These are phyloP conservation scores for Mythimna ferrago DNA, from an alignment of 2,888 invertebrate species.

Conservation along the genomic window DNA sequence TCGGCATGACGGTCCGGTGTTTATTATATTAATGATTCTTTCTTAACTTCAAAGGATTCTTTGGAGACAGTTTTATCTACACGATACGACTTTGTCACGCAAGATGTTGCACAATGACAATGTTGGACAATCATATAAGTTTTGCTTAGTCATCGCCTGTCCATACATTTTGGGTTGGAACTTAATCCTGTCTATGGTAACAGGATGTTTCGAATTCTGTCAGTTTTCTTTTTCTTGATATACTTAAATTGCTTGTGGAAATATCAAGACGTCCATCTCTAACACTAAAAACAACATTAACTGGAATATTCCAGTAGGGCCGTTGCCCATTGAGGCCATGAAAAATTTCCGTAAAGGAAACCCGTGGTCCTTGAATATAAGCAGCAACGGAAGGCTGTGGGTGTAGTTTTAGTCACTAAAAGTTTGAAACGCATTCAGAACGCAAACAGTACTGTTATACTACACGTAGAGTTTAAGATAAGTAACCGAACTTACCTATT, in stretches of 20 bases:
- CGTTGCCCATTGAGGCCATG: no score
- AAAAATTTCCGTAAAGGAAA: no score
- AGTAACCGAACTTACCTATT: not conserved
- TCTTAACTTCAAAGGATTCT: conserved; percentile 82
- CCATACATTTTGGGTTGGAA: conserved; percentile 85
- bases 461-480: not conserved
- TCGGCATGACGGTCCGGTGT: conserved; percentile 78
- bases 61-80: conserved; percentile 86
- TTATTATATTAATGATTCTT: conserved; percentile 87
- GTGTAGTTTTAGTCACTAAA: no score
- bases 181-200: conserved; percentile 80
- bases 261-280: not conserved
- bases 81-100: conserved; percentile 81
- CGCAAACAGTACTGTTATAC: no score
- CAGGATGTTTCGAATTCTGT: conserved; percentile 75
- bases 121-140: conserved; percentile 75
- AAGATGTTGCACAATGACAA: conserved; percentile 88
- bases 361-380: no score
- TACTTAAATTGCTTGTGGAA: not conserved
- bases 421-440: no score
- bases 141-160: conserved; percentile 83
- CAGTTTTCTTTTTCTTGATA: conserved; percentile 30
- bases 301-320: not conserved
- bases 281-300: not conserved
- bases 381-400: no score